These are phyloP conservation scores for Oxytorus armatus DNA, from an alignment of 2,888 invertebrate species.

Conservation along the genomic window DNA sequence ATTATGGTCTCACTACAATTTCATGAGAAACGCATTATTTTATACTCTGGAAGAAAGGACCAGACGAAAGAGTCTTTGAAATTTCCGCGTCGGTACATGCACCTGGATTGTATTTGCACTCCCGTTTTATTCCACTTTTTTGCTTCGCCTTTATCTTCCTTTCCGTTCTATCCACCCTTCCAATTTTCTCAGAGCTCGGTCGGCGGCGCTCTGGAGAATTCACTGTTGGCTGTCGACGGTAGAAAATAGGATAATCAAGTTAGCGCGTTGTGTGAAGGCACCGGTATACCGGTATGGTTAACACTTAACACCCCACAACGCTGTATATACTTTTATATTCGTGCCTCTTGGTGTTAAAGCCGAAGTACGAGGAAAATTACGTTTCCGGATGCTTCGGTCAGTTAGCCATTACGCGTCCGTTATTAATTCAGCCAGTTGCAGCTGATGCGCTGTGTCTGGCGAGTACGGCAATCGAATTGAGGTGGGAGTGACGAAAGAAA, in stretches of 20 bases:
- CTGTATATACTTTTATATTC: constrained; percentile 41
- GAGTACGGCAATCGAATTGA: constrained; percentile 32
- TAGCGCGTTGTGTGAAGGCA: constrained; percentile 52
- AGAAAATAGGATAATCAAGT: constrained; percentile 66
- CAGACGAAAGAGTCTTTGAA: constrained; percentile 57
- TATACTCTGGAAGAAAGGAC: constrained; percentile 24
- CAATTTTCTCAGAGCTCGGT: constrained; percentile 47
- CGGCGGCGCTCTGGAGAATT: constrained; percentile 53
- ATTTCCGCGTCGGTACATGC: constrained; percentile 47
- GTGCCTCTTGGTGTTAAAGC: constrained; percentile 21
- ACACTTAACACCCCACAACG: constrained; percentile 53
- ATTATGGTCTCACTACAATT: constrained; percentile 26
- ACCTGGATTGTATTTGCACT: constrained; percentile 58
- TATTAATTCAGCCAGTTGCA: constrained; percentile 56
- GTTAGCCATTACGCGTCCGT: constrained; percentile 59
- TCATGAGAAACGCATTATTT: constrained; percentile 50
- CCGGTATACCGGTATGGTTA: constrained; percentile 59
- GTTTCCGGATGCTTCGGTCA: constrained; percentile 46
- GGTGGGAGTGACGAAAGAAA: not conserved
- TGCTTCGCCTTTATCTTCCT: constrained; percentile 53
- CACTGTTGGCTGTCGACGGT: constrained; percentile 58
- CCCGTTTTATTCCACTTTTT: constrained; percentile 47
- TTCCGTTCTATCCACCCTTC: constrained; percentile 28
- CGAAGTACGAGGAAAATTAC: constrained; percentile 50
- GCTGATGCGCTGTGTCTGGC: constrained; percentile 31